These are phyloP conservation scores for Drosophila sulfurigaster DNA, from an alignment of 1,140 invertebrate species.

Conservation along the genomic window DNA sequence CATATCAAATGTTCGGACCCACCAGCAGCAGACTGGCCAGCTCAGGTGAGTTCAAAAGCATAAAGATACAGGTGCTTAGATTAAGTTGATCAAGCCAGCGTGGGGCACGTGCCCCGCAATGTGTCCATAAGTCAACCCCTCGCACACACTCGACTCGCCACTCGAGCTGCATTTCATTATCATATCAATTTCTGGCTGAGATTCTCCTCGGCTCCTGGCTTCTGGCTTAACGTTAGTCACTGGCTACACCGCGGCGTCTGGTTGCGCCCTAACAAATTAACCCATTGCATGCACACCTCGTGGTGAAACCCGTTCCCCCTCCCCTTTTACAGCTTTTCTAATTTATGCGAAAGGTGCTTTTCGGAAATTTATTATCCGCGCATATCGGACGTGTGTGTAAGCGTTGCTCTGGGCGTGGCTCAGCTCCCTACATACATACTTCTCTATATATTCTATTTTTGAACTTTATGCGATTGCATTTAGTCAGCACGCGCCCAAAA, in stretches of 20 bases:
- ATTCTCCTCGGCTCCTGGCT: constrained; percentile 36
- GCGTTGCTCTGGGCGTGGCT: constrained; percentile 62
- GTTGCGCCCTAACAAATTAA: constrained; percentile 78
- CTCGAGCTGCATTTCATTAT: constrained; percentile 69
- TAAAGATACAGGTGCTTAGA: constrained; percentile 84
- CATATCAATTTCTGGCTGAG: constrained; percentile 80
- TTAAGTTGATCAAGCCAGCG: constrained; percentile 52
- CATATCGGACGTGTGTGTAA: constrained; percentile 33
- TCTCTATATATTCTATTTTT: constrained; percentile 56
- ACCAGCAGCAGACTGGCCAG: constrained; percentile 96
- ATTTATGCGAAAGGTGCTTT: constrained; percentile 82
- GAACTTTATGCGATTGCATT: constrained; percentile 35
- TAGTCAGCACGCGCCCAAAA: constrained; percentile 65
- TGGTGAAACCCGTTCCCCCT: neutral
- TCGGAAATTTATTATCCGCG: constrained; percentile 71
- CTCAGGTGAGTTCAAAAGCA: constrained; percentile 89
- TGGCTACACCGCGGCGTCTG: constrained; percentile 12
- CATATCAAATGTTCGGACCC: constrained; percentile 98
- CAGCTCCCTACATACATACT: constrained; percentile 20
- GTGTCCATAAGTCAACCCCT: constrained; percentile 1
- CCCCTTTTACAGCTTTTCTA: constrained; percentile 54
- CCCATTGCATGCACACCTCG: constrained; percentile 68
- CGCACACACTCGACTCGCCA: neutral
- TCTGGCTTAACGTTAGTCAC: constrained; percentile 49
- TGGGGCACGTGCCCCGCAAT: constrained; percentile 4